Evolutionary conservation across 2,888 invertebrate species (phyloP), one percentile per base, ranked within the genome.

Genomic region (Arctia plantaginis): DNA sequence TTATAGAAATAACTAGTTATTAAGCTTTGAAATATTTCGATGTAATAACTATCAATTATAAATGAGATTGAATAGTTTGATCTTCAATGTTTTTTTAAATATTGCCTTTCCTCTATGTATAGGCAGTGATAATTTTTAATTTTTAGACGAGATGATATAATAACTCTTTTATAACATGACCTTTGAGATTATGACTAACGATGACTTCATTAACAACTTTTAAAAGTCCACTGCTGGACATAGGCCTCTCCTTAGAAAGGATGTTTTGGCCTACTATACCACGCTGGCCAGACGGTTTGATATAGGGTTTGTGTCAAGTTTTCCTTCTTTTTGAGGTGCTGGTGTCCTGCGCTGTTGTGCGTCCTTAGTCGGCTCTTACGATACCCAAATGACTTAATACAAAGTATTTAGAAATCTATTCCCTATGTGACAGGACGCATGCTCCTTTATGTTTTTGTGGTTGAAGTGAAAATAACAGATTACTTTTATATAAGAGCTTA

Each of bases 1-100:
- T 83, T 76, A 83, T 80, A 73, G 78, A 68, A 73, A 79, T 77
- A 66, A 41, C 33, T 71, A 69, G 79, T 76, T 78, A 76, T 77
- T 79, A 77, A 72, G 59, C 65, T 74, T 44, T 62, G 62, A 73
- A 76, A 41, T 79, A 69, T 74, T 67, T 44, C 30, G 33, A 62
- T 69, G 35, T 27, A 66, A 75, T 55, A 51, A 35, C 51, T 64
- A 70, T 67, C 35, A 59, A 35, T 62, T 71, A 69, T 35, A 71
- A 72, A 78, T 59, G 66, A 51, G 18, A 30, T 27, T 55, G 18
- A 71, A 66, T 79, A 74, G 75, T 75, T 70, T 74, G 39, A 69
- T 18, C 70, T 74, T 62, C 4, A 15, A 66, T 62, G 44, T 41
- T 47, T 69, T 69, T 73, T 69, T 30, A 8, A 65, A 69, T 69